phyloP scores from a whole-genome alignment of 2,888 invertebrate species.

The Apodemia zela region DNA sequence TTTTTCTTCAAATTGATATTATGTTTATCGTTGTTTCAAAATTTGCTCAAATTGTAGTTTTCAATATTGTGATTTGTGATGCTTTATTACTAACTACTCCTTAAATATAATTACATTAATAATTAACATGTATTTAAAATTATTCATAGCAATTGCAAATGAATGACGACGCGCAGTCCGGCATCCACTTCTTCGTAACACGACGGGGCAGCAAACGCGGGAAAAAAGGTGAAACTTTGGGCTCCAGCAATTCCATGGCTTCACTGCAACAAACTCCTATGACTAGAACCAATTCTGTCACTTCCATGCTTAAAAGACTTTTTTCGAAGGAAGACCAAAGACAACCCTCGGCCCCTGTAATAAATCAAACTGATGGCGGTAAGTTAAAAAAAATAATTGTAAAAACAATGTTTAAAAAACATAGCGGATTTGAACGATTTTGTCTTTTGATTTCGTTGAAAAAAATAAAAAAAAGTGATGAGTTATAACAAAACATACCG shows the following conservation, averaged over 20 bases:
- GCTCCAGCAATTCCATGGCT: slow-evolving; percentile 68
- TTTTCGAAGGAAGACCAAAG: slow-evolving; percentile 87
- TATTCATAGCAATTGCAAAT: slow-evolving; percentile 69
- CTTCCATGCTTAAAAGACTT: slow-evolving; percentile 87
- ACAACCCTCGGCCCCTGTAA: slow-evolving; percentile 36
- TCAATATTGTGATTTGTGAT: not conserved
- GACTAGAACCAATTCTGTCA: slow-evolving; percentile 87
- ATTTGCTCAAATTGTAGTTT: not conserved
- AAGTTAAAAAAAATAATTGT: slow-evolving; percentile 17
- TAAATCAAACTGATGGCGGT: slow-evolving; percentile 73
- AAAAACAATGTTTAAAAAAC: not conserved
- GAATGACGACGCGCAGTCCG: slow-evolving; percentile 86
- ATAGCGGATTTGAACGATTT: too few species aligned
- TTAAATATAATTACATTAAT: slow-evolving; percentile 19
- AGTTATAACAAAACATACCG: too few species aligned
- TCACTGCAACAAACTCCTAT: slow-evolving; percentile 85
- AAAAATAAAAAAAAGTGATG: too few species aligned
- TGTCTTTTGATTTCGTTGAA: too few species aligned
- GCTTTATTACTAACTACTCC: not conserved
- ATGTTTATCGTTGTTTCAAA: not conserved
- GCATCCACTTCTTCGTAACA: slow-evolving; percentile 86
- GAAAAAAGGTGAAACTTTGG: slow-evolving; percentile 70
- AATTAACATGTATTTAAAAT: slow-evolving; percentile 24
- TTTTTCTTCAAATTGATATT: not conserved
- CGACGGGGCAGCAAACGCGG: slow-evolving; percentile 70